Base-by-base conservation (phyloP, 2,888 invertebrate species). In the Cyrtodaria siliqua region DNA sequence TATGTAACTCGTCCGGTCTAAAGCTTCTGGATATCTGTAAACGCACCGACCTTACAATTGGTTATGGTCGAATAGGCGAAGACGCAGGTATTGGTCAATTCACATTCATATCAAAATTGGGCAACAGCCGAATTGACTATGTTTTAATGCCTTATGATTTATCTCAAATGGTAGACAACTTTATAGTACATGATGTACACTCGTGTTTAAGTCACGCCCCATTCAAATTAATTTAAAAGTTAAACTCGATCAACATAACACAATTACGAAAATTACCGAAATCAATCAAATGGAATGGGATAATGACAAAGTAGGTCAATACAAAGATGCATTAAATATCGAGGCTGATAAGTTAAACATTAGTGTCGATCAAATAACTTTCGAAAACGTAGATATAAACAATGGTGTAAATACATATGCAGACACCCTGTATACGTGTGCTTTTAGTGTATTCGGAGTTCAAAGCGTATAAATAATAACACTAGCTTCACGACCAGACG, bases 21-120 rank as follows among this genome's bases (percentile, higher is more conserved):
- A 12, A 52, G 16, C n/a, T 52, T 6, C 26, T 42, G n/a, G 40
- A 63, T 26, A 18, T 53, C 6, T 63, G 63, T 42, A 53, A 38
- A 42, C 33, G 40, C 42, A 33, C 53, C 14, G 42, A 52, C 6
- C n/a, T 63, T 16, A 18, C 26, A 52, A 53, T 63, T 29, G 24
- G 40, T 2, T 53, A 63, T 63, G 53, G 63, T 16, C 23, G 63
- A 23, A 26, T 3, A 9, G 63, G 63, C 1, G 14, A 63, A 2
- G 53, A 63, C 27, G 50, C 33, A 27, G 18, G n/a, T 27, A 29
- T 52, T 14, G 50, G 61, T 6, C 2, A 50, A 2, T 33, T 47
- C 27, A 61, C 61, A 20, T 47, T 6, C 18, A 3, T 42, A n/a
- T 20, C 6, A 33, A 33, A 33, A n/a, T n/a, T n/a, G n/a, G n/a